These are phyloP conservation scores for Molorchus minor DNA, from an alignment of 2,888 invertebrate species.

Conservation along the genomic window DNA sequence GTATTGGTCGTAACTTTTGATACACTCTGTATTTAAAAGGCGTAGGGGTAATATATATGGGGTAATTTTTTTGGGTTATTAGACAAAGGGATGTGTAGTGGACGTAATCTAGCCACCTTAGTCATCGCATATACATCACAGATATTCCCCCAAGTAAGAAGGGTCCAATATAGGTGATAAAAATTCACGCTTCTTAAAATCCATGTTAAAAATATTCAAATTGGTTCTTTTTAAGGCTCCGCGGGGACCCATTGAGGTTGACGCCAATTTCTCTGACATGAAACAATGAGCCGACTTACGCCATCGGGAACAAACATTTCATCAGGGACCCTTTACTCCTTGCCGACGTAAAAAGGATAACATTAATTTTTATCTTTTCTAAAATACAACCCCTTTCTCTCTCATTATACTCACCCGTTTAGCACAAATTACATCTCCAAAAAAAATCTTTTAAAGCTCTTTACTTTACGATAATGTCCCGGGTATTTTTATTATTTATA, in stretches of 20 bases:
- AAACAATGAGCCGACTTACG: constrained; percentile 61
- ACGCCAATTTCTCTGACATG: constrained; percentile 66
- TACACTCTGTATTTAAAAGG: too few species aligned
- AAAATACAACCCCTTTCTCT: constrained; percentile 44
- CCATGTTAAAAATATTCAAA: constrained; percentile 68
- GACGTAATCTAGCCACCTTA: constrained; percentile 48
- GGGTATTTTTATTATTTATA: constrained; percentile 18
- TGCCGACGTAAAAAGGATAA: constrained; percentile 52
- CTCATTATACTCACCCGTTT: constrained; percentile 32
- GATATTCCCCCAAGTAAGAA: constrained; percentile 48
- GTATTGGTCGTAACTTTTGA: too few species aligned
- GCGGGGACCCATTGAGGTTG: constrained; percentile 64
- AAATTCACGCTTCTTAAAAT: constrained; percentile 66
- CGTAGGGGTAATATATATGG: constrained; percentile 36
- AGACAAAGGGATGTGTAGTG: constrained; percentile 35
- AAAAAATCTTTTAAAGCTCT: constrained; percentile 23
- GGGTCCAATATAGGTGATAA: constrained; percentile 63
- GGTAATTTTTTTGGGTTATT: constrained; percentile 36
- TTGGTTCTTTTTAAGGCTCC: constrained; percentile 64
- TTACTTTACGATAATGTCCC: constrained; percentile 23
- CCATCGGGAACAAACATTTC: constrained; percentile 54
- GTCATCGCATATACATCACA: constrained; percentile 50
- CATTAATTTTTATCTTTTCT: constrained; percentile 53
- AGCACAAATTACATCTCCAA: constrained; percentile 23
- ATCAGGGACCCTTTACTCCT: constrained; percentile 54